A percentile compares a stretch with the other conserved stretches of the same genome.
phyloP scores from a whole-genome alignment of 1,140 invertebrate genomes.

The Drosophila orosa region DNA sequence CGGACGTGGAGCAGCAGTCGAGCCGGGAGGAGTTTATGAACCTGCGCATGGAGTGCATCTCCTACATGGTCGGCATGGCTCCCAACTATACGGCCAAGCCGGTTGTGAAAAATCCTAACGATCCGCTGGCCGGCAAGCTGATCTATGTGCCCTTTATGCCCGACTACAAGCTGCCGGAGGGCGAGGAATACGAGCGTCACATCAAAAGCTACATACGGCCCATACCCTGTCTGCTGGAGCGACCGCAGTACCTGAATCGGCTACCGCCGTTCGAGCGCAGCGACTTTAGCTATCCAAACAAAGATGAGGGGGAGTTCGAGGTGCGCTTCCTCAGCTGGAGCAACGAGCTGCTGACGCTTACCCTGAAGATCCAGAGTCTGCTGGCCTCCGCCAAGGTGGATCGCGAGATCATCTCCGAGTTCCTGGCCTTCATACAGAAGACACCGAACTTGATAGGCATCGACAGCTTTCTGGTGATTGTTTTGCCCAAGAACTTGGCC shows the following conservation, averaged over 20 bases:
- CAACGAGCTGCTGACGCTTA: slow-evolving; percentile 75
- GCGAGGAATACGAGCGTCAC: slow-evolving; percentile 68
- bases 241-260: slow-evolving; percentile 79
- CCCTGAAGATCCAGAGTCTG: slow-evolving; percentile 78
- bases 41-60: slow-evolving; percentile 78
- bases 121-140: slow-evolving; percentile 52
- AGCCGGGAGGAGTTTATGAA: slow-evolving; percentile 71
- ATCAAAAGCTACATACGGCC: slow-evolving; percentile 73
- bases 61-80: slow-evolving; percentile 75
- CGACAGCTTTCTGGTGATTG: slow-evolving; percentile 78
- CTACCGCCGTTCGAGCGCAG: slow-evolving; percentile 73
- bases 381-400: slow-evolving; percentile 71
- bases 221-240: slow-evolving; percentile 73
- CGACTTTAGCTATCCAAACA: slow-evolving; percentile 79
- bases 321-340: slow-evolving; percentile 77
- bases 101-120: slow-evolving; percentile 36
- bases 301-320: slow-evolving; percentile 77
- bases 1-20: slow-evolving; percentile 73
- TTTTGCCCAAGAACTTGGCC: slow-evolving; percentile 78
- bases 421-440: slow-evolving; percentile 81
- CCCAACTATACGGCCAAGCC: slow-evolving; percentile 67
- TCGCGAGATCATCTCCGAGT: slow-evolving; percentile 77
- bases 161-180: slow-evolving; percentile 71
- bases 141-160: slow-evolving; percentile 78
- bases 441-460: slow-evolving; percentile 76